A percentile compares a stretch with the other conserved stretches of the same genome.
Conservation (phyloP, 2,113 vertebrate genomes). For the Tiliqua scincoides region DNA sequence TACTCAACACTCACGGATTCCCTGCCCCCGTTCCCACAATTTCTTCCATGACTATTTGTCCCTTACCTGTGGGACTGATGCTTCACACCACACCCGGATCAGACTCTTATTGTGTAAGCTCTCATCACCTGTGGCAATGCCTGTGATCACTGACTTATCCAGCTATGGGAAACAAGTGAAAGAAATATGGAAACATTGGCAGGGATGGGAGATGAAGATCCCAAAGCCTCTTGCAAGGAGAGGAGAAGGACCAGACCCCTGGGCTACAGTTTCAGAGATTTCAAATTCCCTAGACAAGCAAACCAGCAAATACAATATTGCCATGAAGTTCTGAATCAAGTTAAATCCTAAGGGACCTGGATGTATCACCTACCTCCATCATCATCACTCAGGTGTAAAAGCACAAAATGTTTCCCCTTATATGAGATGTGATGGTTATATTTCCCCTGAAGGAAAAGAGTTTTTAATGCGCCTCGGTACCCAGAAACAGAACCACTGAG, state of each 20-base stretch:
- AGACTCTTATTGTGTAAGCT: conserved; percentile 89
- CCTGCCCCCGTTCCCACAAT: neutral
- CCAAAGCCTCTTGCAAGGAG: neutral
- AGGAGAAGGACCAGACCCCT: neutral
- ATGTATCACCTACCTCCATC: neutral
- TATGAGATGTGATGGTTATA: neutral
- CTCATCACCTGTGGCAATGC: conserved; percentile 85
- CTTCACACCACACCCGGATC: conserved; percentile 85
- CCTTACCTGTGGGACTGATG: conserved; percentile 73
- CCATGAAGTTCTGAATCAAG: neutral
- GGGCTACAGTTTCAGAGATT: neutral
- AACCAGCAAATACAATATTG: neutral
- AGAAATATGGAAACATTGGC: conserved; percentile 63
- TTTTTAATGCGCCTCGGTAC: no score
- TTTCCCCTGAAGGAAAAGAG: neutral
- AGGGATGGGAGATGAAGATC: conserved; percentile 21
- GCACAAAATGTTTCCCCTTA: neutral
- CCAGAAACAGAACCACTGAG: no score
- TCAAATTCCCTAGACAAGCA: neutral
- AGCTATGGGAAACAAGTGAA: conserved; percentile 72
- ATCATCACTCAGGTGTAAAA: neutral
- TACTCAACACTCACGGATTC: neutral
- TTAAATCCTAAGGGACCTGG: neutral
- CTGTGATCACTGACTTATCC: conserved; percentile 90
- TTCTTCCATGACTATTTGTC: no score